These are phyloP conservation scores for Cariama cristata DNA, from an alignment of 2,113 vertebrate species.

Conservation along the genomic window DNA sequence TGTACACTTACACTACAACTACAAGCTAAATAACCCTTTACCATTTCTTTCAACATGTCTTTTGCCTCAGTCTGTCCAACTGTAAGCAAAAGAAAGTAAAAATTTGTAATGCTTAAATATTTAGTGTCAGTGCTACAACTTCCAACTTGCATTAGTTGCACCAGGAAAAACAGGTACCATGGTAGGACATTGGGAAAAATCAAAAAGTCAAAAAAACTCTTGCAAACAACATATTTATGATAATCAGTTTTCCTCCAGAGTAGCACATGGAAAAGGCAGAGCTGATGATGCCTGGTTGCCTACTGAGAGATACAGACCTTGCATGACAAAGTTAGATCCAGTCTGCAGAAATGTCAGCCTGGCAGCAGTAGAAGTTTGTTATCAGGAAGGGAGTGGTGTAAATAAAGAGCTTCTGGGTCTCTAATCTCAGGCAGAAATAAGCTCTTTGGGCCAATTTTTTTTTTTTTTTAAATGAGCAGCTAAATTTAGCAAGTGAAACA, in stretches of 20 bases:
- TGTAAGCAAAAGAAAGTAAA: background rate
- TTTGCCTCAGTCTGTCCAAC: background rate
- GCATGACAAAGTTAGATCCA: background rate
- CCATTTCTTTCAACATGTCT: rapidly evolving
- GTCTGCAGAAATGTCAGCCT: background rate
- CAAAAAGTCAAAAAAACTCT: rapidly evolving
- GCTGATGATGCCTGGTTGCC: background rate
- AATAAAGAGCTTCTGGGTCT: background rate
- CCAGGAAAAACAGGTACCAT: background rate
- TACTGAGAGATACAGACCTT: background rate
- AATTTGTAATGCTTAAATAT: background rate
- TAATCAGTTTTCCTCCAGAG: background rate
- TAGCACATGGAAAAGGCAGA: background rate
- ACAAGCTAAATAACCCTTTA: background rate
- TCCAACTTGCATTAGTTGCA: background rate
- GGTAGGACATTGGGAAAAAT: background rate
- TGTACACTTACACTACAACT: background rate
- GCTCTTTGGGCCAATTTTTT: background rate
- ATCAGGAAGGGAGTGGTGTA: background rate
- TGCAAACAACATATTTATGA: background rate
- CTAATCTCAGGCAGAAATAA: background rate
- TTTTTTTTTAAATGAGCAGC: background rate
- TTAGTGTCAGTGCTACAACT: background rate
- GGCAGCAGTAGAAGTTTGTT: background rate
- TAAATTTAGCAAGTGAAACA: background rate